These are phyloP conservation scores for Lasiurus cinereus DNA, from an alignment of 2,113 vertebrate species.

Conservation along the genomic window DNA sequence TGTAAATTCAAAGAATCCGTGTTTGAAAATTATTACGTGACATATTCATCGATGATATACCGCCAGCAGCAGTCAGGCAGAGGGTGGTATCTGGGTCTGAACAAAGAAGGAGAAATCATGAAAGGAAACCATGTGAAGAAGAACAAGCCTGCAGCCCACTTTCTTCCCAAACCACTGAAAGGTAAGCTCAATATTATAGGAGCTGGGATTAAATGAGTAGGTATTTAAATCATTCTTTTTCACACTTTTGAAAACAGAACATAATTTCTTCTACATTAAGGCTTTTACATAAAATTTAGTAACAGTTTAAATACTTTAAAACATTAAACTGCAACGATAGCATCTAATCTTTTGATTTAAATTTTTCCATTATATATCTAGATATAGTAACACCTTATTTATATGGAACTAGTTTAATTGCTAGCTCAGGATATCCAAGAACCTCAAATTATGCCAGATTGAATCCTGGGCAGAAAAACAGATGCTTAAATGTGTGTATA, in stretches of 20 bases:
- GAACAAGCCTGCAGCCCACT: conserved; percentile 98
- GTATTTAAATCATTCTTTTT: not conserved
- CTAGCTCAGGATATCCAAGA: conserved; percentile 5
- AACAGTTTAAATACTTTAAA: not conserved
- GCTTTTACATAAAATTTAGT: not conserved
- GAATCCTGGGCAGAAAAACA: not conserved
- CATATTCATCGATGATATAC: conserved; percentile 99
- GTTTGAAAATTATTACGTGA: conserved; percentile 99
- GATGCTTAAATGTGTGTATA: not conserved
- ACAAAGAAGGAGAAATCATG: conserved; percentile 99
- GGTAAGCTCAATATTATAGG: conserved; percentile 86
- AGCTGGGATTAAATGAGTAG: not conserved
- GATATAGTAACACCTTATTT: not conserved
- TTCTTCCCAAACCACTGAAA: conserved; percentile 99
- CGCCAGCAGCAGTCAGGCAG: conserved; percentile 98
- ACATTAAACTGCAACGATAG: not conserved
- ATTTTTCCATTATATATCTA: not conserved
- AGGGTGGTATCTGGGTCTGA: conserved; percentile 99
- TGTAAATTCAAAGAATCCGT: conserved; percentile 99
- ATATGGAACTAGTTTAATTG: not conserved
- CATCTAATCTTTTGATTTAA: conserved; percentile 29
- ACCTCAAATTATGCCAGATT: not conserved
- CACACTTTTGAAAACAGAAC: conserved; percentile 36
- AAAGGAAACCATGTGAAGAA: conserved; percentile 99
- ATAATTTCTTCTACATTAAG: conserved; percentile 1